phyloP scores from a whole-genome alignment of 2,888 invertebrate genomes.

The Caenorhabditis angaria region DNA sequence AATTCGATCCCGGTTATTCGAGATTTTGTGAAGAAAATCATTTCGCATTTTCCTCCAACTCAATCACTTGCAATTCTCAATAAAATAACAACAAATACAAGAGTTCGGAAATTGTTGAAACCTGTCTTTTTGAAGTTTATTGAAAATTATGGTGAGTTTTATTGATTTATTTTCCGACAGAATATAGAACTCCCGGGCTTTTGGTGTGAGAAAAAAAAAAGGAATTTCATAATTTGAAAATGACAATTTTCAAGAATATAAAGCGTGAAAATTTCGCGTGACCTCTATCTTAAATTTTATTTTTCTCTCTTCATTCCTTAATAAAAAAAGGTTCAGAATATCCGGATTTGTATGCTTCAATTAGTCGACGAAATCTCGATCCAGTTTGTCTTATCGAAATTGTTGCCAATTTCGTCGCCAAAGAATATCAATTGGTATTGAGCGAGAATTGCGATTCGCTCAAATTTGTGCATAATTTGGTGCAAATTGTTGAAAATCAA shows the following conservation, averaged over 20 bases:
- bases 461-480: slow-evolving; percentile 27
- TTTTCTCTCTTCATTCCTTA: too few species aligned
- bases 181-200: background rate
- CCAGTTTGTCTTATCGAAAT: slow-evolving; percentile 27
- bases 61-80: slow-evolving; percentile 11
- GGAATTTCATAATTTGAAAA: too few species aligned
- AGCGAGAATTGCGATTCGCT: slow-evolving; percentile 22
- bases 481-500: slow-evolving; percentile 10
- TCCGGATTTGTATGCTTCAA: slow-evolving; percentile 9
- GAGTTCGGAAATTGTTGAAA: background rate
- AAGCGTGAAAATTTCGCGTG: too few species aligned
- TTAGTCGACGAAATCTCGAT: slow-evolving; percentile 25
- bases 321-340: background rate
- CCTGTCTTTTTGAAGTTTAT: background rate
- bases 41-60: background rate
- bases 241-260: too few species aligned
- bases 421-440: slow-evolving; percentile 26
- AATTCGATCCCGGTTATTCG: background rate
- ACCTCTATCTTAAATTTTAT: too few species aligned
- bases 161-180: background rate
- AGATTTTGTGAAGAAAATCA: slow-evolving; percentile 1
- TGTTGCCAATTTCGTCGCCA: slow-evolving; percentile 23
- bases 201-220: too few species aligned
- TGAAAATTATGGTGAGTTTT: slow-evolving; percentile 9
- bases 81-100: background rate